A percentile compares a stretch with the other conserved stretches of the same genome.
phyloP scores from a whole-genome alignment of 2,797 vertebrate species.

The Microctenopoma steveboyesi region DNA sequence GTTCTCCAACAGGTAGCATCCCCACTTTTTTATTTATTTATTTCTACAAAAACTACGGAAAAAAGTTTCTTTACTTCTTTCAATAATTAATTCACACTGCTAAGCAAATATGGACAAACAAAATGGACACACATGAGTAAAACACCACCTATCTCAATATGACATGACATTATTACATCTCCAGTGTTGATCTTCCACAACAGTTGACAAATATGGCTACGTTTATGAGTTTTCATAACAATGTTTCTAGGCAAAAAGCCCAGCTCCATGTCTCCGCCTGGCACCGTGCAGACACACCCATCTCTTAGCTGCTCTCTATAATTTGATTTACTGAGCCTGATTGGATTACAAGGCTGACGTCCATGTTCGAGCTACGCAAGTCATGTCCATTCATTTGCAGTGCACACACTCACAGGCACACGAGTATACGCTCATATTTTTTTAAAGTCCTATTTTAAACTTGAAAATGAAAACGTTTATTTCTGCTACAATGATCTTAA shows the following conservation, averaged over 20 bases:
- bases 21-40: background rate
- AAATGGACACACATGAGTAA: background rate
- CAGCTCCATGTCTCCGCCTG: constrained; percentile 33
- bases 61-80: background rate
- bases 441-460: background rate
- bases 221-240: constrained; percentile 11
- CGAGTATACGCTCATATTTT: background rate
- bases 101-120: constrained; percentile 2
- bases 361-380: constrained; percentile 74
- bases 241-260: constrained; percentile 50
- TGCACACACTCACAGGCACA: constrained; percentile 6
- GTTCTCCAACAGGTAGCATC: constrained; percentile 3
- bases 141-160: background rate
- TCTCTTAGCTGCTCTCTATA: constrained; percentile 71
- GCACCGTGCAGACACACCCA: constrained; percentile 62
- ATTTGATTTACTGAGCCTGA: constrained; percentile 79
- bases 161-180: constrained; percentile 6
- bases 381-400: constrained; percentile 66
- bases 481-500: constrained; percentile 10
- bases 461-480: constrained; percentile 15
- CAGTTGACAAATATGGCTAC: constrained; percentile 31
- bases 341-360: constrained; percentile 84
- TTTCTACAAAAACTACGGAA: background rate
- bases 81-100: background rate
- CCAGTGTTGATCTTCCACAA: constrained; percentile 24